Base-by-base conservation (phyloP, 2,888 invertebrate genomes). In the Fragum whitleyi region DNA sequence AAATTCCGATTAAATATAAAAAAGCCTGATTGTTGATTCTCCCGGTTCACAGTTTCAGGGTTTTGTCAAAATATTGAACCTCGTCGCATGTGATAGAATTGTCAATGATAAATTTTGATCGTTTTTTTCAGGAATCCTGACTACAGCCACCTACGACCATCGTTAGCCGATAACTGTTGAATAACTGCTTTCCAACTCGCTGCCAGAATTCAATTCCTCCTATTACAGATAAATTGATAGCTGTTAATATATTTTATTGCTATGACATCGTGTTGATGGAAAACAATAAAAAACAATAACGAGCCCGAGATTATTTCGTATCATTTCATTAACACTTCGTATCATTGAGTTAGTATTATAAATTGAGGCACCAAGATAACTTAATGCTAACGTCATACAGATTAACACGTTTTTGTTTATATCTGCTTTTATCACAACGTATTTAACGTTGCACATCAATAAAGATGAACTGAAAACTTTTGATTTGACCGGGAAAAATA, bases 51-150 rank as follows among this genome's bases (percentile, higher is more conserved):
- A 23, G 42, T 21, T 39, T 21, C 23, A 65, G 42, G 9, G 29
- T 9, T n/a, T n/a, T 65, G 65, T 65, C 65, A 16, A 36, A 36
- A 42, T 65, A 65, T 23, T 65, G n/a, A 65, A 21, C 21, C 26
- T 32, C 32, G 32, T 21, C 42, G 23, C 6, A 39, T 2, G 16
- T 65, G 42, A 65, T 9, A 65, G 42, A 9, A 42, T 39, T 42
- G 39, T 42, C 65, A 42, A 65, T 42, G 65, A n/a, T n/a, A 61
- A 28, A 32, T 21, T 65, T 65, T 39, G 65, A 65, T 65, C 39
- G 42, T 21, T 29, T 29, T 26, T 23, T 29, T 29, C 61, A 61
- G 61, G 21, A 36, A 21, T 65, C 21, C 39, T 42, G 23, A 23
- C 39, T 14, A 9, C 21, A 21, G 21, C 65, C 65, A 65, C 65